Percentiles rank a stretch among this genome's conserved stretches.
These are phyloP conservation scores for Suricata suricatta DNA, from an alignment of 2,113 vertebrate genomes.

Conservation along the genomic window DNA sequence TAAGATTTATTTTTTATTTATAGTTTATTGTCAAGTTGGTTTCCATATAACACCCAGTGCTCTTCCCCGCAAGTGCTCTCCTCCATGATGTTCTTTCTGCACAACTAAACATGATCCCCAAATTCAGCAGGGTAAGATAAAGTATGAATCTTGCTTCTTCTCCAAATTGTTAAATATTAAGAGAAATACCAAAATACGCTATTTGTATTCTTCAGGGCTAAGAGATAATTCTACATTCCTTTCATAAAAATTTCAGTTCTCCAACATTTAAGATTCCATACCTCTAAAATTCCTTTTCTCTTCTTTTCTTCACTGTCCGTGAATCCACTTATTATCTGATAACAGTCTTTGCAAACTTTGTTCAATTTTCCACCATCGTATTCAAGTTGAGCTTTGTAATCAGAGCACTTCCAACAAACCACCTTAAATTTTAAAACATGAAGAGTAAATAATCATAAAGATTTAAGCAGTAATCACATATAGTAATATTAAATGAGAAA, in stretches of 20 bases:
- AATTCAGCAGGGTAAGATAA: background rate
- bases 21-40: too few species aligned
- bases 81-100: background rate
- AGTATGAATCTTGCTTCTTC: background rate
- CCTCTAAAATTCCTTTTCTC: slow-evolving; percentile 96
- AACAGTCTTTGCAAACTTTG: slow-evolving; percentile 98
- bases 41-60: too few species aligned
- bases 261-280: slow-evolving; percentile 68
- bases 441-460: slow-evolving; percentile 4
- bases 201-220: background rate
- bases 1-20: too few species aligned
- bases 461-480: background rate
- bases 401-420: slow-evolving; percentile 99
- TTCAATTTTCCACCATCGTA: slow-evolving; percentile 94
- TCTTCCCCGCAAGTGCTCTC: too few species aligned
- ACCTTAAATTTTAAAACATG: slow-evolving; percentile 86
- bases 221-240: background rate
- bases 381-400: slow-evolving; percentile 93
- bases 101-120: background rate
- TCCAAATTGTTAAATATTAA: background rate
- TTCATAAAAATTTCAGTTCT: background rate
- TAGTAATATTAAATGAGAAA: background rate
- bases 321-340: slow-evolving; percentile 87
- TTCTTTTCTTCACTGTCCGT: slow-evolving; percentile 90
- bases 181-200: background rate